Base-by-base conservation (phyloP, 2,888 invertebrate species). In the Cerastis rubricosa region DNA sequence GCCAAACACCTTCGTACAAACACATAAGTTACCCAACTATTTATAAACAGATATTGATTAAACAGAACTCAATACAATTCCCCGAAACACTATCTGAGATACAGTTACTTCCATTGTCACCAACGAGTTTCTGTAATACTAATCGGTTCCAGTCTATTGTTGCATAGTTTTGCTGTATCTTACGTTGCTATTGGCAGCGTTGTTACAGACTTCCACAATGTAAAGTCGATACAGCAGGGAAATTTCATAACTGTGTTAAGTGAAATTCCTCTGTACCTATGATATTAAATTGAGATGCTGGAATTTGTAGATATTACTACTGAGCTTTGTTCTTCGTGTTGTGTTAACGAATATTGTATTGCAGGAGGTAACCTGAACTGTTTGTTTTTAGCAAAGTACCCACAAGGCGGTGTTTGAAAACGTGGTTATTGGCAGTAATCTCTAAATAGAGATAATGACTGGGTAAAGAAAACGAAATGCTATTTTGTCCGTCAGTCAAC, bases 81-180 rank as follows among this genome's bases (percentile, higher is more conserved):
- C 45, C 66, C 64, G 1, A 69, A 72, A 74, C 29, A 75, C 68
- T 61, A 78, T 25, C 47, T 73, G 19, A 67, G 61, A 65, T 73
- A 69, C 43, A 67, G 54, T 72, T 66, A 29, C 22, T 29, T 45
- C 66, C 49, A 87, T 87, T 82, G 77, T 84, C 70, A n/a, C 63
- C 54, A 71, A 73, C 83, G 67, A 88, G 80, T 85, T 85, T 84
- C 83, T 59, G 71, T 76, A 84, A 68, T 78, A 80, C 81, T 87
- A 89, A 87, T 89, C 84, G 81, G 74, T 76, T 78, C 76, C 67
- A 75, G 74, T 88, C 81, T 65, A 89, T 90, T 89, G 89, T 88
- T 83, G 77, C 86, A 88, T 87, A 89, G 89, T 90, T 89, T 87
- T 78, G 81, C 66, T 78, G 68, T 83, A 80, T 86, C 83, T 88